These are phyloP conservation scores for Bacillus rossius DNA, from an alignment of 1,140 invertebrate species.

Conservation along the genomic window DNA sequence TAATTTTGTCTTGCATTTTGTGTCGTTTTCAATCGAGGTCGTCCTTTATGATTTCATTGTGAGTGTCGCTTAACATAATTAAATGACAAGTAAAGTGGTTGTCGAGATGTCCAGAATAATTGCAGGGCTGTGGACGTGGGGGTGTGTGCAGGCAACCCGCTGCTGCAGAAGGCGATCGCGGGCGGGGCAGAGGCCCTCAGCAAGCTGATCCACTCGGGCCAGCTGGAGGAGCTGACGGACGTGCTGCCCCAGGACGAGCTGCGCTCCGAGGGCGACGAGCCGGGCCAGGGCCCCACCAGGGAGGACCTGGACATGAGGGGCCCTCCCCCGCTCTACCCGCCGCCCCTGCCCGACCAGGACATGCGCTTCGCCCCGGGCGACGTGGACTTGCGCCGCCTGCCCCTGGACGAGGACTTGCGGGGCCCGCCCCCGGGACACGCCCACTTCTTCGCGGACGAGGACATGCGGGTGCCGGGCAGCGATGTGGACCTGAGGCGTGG, in stretches of 20 bases:
- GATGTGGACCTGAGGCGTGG: too few species aligned
- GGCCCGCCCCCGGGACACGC: not conserved
- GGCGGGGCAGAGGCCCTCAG: constrained; percentile 70
- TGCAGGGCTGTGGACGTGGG: too few species aligned
- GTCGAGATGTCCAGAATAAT: too few species aligned
- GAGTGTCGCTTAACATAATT: too few species aligned
- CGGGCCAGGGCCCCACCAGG: not conserved
- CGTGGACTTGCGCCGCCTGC: constrained; percentile 1
- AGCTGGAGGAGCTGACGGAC: constrained; percentile 70
- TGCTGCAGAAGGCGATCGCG: constrained; percentile 62
- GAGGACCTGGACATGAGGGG: constrained; percentile 10
- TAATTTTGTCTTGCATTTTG: too few species aligned
- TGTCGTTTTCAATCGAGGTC: too few species aligned
- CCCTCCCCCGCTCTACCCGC: not conserved
- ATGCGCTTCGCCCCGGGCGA: constrained; percentile 10
- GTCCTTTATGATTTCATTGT: too few species aligned
- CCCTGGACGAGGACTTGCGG: constrained; percentile 1
- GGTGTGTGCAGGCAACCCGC: constrained; percentile 62
- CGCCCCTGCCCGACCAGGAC: constrained; percentile 2
- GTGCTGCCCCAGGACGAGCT: constrained; percentile 59
- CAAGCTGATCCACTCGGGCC: constrained; percentile 67
- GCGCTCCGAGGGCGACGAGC: not conserved
- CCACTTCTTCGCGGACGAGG: not conserved
- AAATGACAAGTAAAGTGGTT: too few species aligned
- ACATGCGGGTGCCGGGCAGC: not conserved